Percentiles rank a stretch among this genome's conserved stretches.
phyloP scores from a whole-genome alignment of 1,140 invertebrate genomes.

The Drosophila obscura region DNA sequence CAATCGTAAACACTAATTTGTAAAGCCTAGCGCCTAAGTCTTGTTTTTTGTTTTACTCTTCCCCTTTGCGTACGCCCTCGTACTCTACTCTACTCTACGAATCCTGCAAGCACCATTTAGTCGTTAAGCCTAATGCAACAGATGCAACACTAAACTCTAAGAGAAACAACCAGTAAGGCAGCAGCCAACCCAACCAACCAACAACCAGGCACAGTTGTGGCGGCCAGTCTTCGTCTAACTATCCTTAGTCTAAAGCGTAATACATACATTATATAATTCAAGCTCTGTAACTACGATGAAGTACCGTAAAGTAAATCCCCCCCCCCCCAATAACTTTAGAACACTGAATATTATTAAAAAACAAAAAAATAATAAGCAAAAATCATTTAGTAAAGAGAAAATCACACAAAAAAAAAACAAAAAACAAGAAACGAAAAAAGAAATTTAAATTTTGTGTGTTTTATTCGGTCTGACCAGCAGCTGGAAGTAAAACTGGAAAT shows the following conservation, averaged over 20 bases:
- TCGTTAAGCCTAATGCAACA: slow-evolving; percentile 14
- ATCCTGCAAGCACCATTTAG: slow-evolving; percentile 5
- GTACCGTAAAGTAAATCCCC: slow-evolving; percentile 40
- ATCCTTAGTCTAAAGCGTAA: slow-evolving; percentile 21
- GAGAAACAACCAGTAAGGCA: slow-evolving; percentile 26
- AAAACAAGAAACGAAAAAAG: slow-evolving; percentile 26
- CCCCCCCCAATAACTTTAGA: slow-evolving; percentile 34
- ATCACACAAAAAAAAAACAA: slow-evolving; percentile 26
- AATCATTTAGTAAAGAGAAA: slow-evolving; percentile 24
- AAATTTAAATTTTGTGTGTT: slow-evolving; percentile 39
- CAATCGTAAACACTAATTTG: slow-evolving; percentile 59
- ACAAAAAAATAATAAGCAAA: neutral
- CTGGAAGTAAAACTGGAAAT: neutral
- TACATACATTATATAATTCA: slow-evolving; percentile 28
- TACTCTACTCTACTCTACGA: slow-evolving; percentile 7
- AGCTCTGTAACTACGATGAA: slow-evolving; percentile 67
- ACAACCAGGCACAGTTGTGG: too few relatives aligned
- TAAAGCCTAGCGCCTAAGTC: slow-evolving; percentile 57
- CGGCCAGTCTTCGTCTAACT: slow-evolving; percentile 8
- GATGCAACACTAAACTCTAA: neutral
- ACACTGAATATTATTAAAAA: slow-evolving; percentile 43
- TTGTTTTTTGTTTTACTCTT: slow-evolving; percentile 54
- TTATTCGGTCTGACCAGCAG: slow-evolving; percentile 11
- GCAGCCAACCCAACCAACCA: too few relatives aligned
- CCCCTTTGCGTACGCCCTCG: neutral